Base-by-base conservation (phyloP, 2,797 vertebrate species). In the Xerus rutilus region DNA sequence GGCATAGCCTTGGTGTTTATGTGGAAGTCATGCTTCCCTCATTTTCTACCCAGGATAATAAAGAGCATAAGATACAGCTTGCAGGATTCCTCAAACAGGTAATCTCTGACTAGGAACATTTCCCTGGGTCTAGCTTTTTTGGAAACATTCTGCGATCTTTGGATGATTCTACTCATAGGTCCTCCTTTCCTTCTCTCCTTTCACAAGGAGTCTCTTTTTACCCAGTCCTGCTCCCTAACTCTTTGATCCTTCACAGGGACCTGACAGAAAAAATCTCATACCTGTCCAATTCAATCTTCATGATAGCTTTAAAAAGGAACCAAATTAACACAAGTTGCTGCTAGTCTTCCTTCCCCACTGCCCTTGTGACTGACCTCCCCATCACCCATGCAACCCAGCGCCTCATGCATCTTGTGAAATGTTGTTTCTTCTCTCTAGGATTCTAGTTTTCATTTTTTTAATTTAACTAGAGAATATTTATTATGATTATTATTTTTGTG, bases 261-360 rank as follows among this genome's bases (percentile, higher is more conserved):
- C 89, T 39, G 5, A 7, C 92, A n/a, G 54, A 59, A 30, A 47
- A 62, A 64, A 30, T 12, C 4, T 45, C 17, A 10, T 52, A 12
- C 1, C 1, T 30, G 28, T 76, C 10, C 35, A 59, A 67, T 43
- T 43, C 1, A 23, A n/a, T 77, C 43, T 32, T 62, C 14, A 14
- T 52, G 25, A 49, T 4, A 62, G 2, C 49, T 62, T 73, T 17
- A 20, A 39, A 86, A 45, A 83, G 20, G 7, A 52, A 65, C 13
- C 64, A 49, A 49, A 74, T 7, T 15, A 30, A 57, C 49, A 45
- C 17, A 28, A 6, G 3, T 0, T 10, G 0, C 2, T 0, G 9
- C 0, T 2, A 3, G 8, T 11, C 14, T 45, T 28, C 13, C 14
- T 47, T 62, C 4, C 13, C n/a, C 70, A 5, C 52, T 72, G 21